Evolutionary conservation across 1,140 invertebrate genomes (phyloP), one percentile per base, ranked within the genome.

Genomic region (Psix sp.): DNA sequence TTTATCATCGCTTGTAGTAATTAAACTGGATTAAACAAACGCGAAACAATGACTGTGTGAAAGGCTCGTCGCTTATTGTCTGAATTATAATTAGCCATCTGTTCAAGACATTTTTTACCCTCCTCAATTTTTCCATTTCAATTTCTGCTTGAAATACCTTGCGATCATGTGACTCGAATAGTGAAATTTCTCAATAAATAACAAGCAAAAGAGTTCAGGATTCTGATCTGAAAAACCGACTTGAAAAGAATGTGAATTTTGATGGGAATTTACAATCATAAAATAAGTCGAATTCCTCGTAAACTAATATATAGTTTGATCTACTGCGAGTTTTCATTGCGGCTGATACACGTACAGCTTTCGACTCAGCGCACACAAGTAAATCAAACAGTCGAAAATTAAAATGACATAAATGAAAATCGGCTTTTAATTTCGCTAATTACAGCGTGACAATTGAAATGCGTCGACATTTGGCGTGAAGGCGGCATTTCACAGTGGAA

Each of bases 11-110:
- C 20, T 48, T 20, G 31, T 16, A 21, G 45, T 35, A 48, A 48
- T 48, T 48, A 48, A 48, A 48, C 13, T 33, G 45, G 45, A 35
- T 48, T 48, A 48, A 48, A 48, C 21, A 48, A 48, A 35, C 31
- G 29, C 29, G 35, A 48, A 31, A 48, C 45, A 48, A 48, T 35
- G 29, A 20, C 10, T 48, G 29, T 35, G 33, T 35, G 35, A 35
- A 48, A n/a, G n/a, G n/a, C n/a, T n/a, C n/a, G 17, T 18, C 14
- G 26, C 2, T 15, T 16, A 11, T 10, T 10, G 21, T 35, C 35
- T 48, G 35, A 48, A 24, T 35, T 48, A 6, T 35, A 48, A 48
- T 48, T 48, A 48, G 29, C 29, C 29, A 31, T 20, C 35, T 35
- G 43, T 48, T 33, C n/a, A n/a, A 33, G 3, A 33, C n/a, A n/a